Evolutionary conservation across 1,140 invertebrate species (phyloP).

Genomic region (Papilio helenus): DNA sequence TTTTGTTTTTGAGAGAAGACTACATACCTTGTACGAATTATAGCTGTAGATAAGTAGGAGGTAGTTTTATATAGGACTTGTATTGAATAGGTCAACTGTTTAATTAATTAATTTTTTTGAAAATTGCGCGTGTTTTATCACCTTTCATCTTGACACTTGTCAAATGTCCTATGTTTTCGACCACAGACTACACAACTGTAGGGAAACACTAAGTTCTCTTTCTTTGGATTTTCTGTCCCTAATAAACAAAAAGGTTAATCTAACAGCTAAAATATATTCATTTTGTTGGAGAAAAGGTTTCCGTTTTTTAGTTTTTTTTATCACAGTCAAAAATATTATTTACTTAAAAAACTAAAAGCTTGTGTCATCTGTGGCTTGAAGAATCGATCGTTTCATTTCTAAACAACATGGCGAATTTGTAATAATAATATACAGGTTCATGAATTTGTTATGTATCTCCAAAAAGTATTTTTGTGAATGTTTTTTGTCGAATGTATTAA

Average conservation of each 20-base stretch:
- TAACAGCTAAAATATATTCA: background rate
- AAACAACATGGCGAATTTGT: slow-evolving; percentile 79
- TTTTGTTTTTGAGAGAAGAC: background rate
- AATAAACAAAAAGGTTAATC: background rate
- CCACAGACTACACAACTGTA: background rate
- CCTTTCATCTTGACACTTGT: slow-evolving; percentile 31
- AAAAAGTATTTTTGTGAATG: slow-evolving; percentile 42
- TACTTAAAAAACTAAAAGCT: background rate
- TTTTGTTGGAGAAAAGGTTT: background rate
- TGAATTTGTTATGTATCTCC: slow-evolving; percentile 53
- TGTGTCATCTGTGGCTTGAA: background rate
- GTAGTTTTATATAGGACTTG: background rate
- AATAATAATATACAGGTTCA: slow-evolving; percentile 46
- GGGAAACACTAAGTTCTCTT: too few species aligned
- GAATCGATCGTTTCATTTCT: slow-evolving; percentile 59
- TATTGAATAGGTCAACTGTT: background rate
- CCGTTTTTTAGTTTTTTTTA: background rate
- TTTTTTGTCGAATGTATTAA: background rate
- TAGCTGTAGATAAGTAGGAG: background rate
- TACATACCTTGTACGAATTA: too few species aligned
- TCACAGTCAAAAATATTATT: background rate
- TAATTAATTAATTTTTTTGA: background rate
- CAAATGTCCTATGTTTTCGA: background rate
- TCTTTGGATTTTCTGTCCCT: background rate
- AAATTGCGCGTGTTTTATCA: background rate